phyloP scores from a whole-genome alignment of 2,888 invertebrate species.

The Phortica okadai region DNA sequence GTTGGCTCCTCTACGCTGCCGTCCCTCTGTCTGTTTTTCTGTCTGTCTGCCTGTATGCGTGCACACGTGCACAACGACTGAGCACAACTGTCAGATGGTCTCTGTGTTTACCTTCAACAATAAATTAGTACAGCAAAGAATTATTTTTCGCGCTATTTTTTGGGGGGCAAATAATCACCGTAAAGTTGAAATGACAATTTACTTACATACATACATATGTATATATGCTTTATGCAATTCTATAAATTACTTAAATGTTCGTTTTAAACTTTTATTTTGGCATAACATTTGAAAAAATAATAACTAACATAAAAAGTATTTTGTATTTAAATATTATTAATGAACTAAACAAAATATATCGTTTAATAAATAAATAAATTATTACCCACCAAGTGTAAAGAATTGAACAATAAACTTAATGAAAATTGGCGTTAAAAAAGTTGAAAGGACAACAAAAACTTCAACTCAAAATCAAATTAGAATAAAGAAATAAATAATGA shows the following conservation, averaged over 20 bases:
- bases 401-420: conserved; percentile 22
- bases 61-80: conserved; percentile 56
- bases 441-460: conserved; percentile 44
- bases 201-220: too few relatives aligned
- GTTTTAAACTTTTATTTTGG: too few relatives aligned
- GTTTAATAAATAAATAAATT: conserved; percentile 52
- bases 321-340: neutral
- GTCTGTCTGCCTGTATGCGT: conserved; percentile 13
- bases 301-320: neutral
- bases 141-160: conserved; percentile 25
- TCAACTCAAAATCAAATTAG: conserved; percentile 56
- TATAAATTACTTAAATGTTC: too few relatives aligned
- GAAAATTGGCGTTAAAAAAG: conserved; percentile 34
- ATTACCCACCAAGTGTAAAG: conserved; percentile 33
- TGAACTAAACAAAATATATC: conserved; percentile 49
- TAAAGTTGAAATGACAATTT: neutral
- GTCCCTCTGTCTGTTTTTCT: neutral
- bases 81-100: conserved; percentile 48
- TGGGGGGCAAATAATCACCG: neutral
- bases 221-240: too few relatives aligned
- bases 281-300: too few relatives aligned
- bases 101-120: conserved; percentile 1
- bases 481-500: conserved; percentile 66
- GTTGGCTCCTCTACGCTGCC: neutral
- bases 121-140: conserved; percentile 20